Evolutionary conservation across 2,797 vertebrate species (phyloP).

Genomic region (Columba guinea): DNA sequence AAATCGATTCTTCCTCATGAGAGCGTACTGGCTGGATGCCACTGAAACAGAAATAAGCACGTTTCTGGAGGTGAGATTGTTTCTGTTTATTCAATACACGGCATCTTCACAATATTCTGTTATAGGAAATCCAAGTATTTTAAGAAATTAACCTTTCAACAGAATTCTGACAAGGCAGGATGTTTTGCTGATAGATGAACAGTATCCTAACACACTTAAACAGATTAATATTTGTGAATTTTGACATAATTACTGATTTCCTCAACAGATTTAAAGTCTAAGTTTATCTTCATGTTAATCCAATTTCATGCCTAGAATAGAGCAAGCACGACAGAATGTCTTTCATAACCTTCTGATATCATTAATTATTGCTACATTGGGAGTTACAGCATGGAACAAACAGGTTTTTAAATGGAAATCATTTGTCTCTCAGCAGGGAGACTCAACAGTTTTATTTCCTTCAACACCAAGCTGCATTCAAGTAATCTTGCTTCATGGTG

Average conservation of each 20-base stretch:
- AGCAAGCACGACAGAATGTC: conserved; percentile 72
- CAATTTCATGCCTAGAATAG: conserved; percentile 77
- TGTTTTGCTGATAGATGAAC: not conserved
- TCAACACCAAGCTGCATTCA: conserved; percentile 46
- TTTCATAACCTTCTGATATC: conserved; percentile 77
- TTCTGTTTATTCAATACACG: not conserved
- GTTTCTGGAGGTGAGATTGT: not conserved
- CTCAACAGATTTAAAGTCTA: conserved; percentile 69
- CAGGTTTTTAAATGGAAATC: conserved; percentile 84
- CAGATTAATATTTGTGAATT: conserved; percentile 63
- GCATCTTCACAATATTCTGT: not conserved
- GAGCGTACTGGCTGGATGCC: not conserved
- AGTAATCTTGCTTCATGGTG: conserved; percentile 62
- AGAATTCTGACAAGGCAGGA: conserved; percentile 10
- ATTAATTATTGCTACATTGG: conserved; percentile 82
- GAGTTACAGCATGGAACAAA: conserved; percentile 77
- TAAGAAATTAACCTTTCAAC: not conserved
- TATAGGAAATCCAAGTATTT: not conserved
- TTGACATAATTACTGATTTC: conserved; percentile 74
- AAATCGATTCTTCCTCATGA: conserved; percentile 58
- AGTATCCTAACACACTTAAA: conserved; percentile 26
- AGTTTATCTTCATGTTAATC: conserved; percentile 78
- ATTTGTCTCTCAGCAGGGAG: conserved; percentile 87
- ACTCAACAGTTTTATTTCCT: conserved; percentile 75
- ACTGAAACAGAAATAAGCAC: not conserved